A percentile compares a stretch with the other conserved stretches of the same genome.
phyloP scores from a whole-genome alignment of 2,113 vertebrate species.

The Coreoperca whiteheadi region DNA sequence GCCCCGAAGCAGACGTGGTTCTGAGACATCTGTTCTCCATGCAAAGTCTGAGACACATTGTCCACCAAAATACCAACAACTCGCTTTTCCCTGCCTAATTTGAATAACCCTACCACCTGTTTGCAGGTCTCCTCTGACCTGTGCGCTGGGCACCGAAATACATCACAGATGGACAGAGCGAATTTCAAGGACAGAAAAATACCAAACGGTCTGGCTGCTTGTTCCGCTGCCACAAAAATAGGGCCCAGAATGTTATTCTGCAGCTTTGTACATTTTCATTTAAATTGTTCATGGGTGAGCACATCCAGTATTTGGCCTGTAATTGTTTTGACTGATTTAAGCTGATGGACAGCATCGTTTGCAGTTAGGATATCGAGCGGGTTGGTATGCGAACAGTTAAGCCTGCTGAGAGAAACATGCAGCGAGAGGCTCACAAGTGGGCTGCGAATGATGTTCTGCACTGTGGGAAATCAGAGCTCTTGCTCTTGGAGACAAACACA shows the following conservation, averaged over 20 bases:
- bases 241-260: background rate
- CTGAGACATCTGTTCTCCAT: background rate
- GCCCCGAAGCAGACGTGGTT: background rate
- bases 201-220: background rate
- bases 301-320: background rate
- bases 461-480: conserved; percentile 70
- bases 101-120: background rate
- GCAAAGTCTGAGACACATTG: background rate
- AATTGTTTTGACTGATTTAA: conserved; percentile 22
- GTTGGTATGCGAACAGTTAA: conserved; percentile 32
- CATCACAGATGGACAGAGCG: background rate
- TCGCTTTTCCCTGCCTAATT: background rate
- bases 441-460: conserved; percentile 59
- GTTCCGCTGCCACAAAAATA: background rate
- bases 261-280: background rate
- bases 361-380: conserved; percentile 1
- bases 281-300: background rate
- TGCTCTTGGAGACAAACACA: conserved; percentile 9
- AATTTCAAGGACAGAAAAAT: background rate
- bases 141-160: background rate
- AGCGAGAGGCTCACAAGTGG: conserved; percentile 25
- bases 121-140: background rate
- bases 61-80: background rate
- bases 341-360: background rate
- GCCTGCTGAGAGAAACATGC: conserved; percentile 25